These are phyloP conservation scores for Cinara cedri DNA, from an alignment of 2,888 invertebrate species.

Conservation along the genomic window DNA sequence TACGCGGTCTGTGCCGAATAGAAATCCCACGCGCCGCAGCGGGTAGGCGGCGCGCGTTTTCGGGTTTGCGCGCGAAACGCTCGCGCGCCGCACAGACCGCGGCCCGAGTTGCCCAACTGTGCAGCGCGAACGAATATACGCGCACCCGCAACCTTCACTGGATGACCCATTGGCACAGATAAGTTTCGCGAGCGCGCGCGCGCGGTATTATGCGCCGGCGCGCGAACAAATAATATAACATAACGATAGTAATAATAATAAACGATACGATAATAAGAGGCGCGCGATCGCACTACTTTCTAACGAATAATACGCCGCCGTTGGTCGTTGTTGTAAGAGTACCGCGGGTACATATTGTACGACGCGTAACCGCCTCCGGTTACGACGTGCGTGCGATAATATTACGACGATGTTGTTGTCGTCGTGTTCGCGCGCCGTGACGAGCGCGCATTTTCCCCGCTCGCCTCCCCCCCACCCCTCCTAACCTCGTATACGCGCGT, in stretches of 20 bases:
- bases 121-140: neutral
- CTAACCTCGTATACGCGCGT: too few relatives aligned
- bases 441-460: neutral
- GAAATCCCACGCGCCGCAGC: neutral
- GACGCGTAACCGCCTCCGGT: constrained; percentile 32
- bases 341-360: too few relatives aligned
- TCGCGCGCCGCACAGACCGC: too few relatives aligned
- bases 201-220: neutral
- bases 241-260: neutral
- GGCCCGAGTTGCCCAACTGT: neutral
- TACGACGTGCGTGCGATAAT: constrained; percentile 7
- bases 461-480: neutral
- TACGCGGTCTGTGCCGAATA: too few relatives aligned
- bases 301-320: constrained; percentile 11
- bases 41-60: neutral
- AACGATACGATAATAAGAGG: constrained; percentile 11
- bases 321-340: too few relatives aligned
- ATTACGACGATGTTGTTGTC: neutral
- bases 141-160: constrained; percentile 37
- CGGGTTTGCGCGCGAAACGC: neutral
- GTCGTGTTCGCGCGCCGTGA: too few relatives aligned
- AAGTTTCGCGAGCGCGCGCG: neutral
- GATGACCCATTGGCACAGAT: constrained; percentile 50
- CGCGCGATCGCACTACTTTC: constrained; percentile 40
- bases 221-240: constrained; percentile 3